Evolutionary conservation across 2,797 vertebrate genomes (phyloP).

Genomic region (Gephyroberyx darwinii): DNA sequence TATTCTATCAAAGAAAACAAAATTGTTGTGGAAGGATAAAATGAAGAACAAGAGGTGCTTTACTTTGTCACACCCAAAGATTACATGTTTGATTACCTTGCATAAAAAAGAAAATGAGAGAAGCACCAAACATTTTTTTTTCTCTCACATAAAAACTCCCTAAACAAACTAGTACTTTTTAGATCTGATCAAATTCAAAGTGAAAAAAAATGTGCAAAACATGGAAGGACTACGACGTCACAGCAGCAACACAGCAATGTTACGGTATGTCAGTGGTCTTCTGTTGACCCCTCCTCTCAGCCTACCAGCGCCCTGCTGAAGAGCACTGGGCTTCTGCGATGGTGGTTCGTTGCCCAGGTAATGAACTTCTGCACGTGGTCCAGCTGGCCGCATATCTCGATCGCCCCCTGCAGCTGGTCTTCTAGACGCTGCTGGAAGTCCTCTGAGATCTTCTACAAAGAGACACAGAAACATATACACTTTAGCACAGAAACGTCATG

Average conservation of each 20-base stretch:
- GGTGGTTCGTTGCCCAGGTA: slow-evolving; percentile 92
- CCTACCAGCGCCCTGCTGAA: slow-evolving; percentile 97
- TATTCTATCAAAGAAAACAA: too few species aligned
- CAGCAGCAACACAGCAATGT: background rate
- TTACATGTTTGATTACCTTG: too few species aligned
- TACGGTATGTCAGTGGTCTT: slow-evolving; percentile 14
- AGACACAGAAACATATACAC: slow-evolving; percentile 23
- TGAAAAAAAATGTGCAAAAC: too few species aligned
- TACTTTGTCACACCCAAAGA: background rate
- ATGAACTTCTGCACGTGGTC: slow-evolving; percentile 97
- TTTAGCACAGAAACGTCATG: slow-evolving; percentile 16
- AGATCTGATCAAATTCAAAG: too few species aligned
- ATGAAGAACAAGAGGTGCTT: background rate
- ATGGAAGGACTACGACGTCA: background rate
- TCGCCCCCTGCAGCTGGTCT: slow-evolving; percentile 91
- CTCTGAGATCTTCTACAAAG: slow-evolving; percentile 88
- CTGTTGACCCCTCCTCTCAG: slow-evolving; percentile 29
- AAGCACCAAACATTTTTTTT: background rate
- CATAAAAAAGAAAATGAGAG: background rate
- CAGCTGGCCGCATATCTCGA: slow-evolving; percentile 92
- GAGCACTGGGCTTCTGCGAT: slow-evolving; percentile 91
- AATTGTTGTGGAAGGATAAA: too few species aligned
- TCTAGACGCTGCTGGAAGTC: slow-evolving; percentile 92
- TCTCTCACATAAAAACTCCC: background rate
- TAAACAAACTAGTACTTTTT: too few species aligned